These are phyloP conservation scores for Fulmarus glacialis DNA, from an alignment of 2,113 vertebrate species.

Conservation along the genomic window DNA sequence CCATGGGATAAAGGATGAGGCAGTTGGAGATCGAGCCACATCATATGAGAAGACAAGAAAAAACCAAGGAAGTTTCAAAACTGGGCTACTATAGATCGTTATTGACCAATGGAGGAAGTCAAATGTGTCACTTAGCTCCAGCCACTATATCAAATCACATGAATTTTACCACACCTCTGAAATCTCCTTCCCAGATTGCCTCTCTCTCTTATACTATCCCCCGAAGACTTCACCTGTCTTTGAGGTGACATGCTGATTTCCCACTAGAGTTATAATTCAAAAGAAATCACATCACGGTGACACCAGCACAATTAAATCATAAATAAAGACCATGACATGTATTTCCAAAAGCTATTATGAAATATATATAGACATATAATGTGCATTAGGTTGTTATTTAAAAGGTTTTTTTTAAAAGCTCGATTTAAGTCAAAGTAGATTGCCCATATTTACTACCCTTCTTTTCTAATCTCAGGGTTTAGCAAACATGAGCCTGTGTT, in stretches of 20 bases:
- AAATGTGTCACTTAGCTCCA: not conserved
- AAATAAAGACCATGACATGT: constrained; percentile 9
- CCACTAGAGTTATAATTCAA: not conserved
- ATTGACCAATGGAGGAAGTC: not conserved
- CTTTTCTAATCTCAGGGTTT: not conserved
- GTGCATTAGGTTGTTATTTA: not conserved
- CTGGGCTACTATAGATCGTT: not conserved
- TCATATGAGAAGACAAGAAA: not conserved
- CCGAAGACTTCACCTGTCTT: not conserved
- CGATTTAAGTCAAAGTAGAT: not conserved
- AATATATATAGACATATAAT: not conserved
- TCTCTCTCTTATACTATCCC: not conserved
- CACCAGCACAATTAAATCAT: constrained; percentile 41
- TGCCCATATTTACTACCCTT: not conserved
- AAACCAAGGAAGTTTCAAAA: not conserved
- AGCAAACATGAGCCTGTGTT: not conserved
- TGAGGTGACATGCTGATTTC: not conserved
- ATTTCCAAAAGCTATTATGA: constrained; percentile 9
- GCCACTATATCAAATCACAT: not conserved
- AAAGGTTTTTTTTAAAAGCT: not conserved
- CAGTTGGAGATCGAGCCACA: not conserved
- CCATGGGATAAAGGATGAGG: not conserved
- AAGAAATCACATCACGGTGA: not conserved
- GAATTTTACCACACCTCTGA: constrained; percentile 1
- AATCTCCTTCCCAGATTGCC: not conserved